Base-by-base conservation (phyloP, 2,113 vertebrate species). In the Anguilla rostrata region DNA sequence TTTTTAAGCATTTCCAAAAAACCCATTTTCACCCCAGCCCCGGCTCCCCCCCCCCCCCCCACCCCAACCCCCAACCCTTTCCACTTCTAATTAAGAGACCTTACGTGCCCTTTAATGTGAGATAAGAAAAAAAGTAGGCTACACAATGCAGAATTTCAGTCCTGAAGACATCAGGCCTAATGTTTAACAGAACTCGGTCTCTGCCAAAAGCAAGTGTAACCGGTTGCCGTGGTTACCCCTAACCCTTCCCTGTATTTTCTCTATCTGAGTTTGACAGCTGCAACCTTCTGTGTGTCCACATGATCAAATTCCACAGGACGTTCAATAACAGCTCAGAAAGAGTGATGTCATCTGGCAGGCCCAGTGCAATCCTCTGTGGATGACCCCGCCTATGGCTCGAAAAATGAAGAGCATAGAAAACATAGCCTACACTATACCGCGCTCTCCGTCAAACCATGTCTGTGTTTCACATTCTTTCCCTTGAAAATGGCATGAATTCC, bases 191-290 rank as follows among this genome's bases (percentile, higher is more conserved):
- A 14, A 14, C 14, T 34, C 11, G 40, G 39, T 26, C 26, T 82
- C n/a, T 34, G 49, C 43, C n/a, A 29, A 53, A 2, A n/a, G 22
- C 41, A n/a, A 49, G 39, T 22, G 43, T 22, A 41, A 46, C 22
- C 4, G n/a, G 49, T 29, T 82, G 43, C 81, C 16, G 49, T 53
- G 20, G 20, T 82, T 43, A 53, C 81, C 2, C 26, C 15, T 0
- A 29, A 26, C 43, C 56, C 15, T 41, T 26, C 40, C 41, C 6
- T 80, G 18, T 80, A 80, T 80, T 40, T 80, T 80, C 39, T 14
- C 34, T 16, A 41, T 80, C 78, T 41, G 78, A 80, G 29, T 14
- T 39, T 39, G 53, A 56, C 82, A 83, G 49, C 82, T 83, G 82
- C 82, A 60, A 16, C 18, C 14, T 15, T 34, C 8, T 18, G 14